Evolutionary conservation across 2,797 vertebrate genomes (phyloP), one percentile per base, ranked within the genome.

Genomic region (Manis javanica): DNA sequence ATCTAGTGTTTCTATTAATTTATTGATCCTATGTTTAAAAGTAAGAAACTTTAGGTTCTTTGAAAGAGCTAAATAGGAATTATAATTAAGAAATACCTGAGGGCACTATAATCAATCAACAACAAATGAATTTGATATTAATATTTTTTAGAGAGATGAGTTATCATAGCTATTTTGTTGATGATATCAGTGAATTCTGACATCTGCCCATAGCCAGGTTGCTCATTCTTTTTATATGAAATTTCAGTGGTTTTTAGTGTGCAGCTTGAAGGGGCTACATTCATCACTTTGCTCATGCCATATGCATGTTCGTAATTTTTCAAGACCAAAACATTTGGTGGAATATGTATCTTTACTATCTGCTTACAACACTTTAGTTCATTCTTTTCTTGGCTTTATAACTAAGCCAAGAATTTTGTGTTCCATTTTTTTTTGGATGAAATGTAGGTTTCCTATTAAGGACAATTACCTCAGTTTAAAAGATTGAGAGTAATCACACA

Each of bases 351-450:
- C 75, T 94, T 84, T 74, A 63, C 57, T 89, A 69, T 88, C 94
- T 94, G 49, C 78, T 81, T 81, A 68, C 0, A 63, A 61, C 9
- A 63, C 86, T 87, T 91, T 90, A 49, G 23, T 5, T 26, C 55
- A 79, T 69, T 55, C 31, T 64, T 91, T 77, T 94, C 49, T 37
- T 64, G 66, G 31, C 19, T 49, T 92, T 71, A 82, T 26, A 93
- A 78, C 18, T 92, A 96, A 96, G 55, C 69, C 61, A 91, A 94
- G 57, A 57, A 92, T 93, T 95, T 81, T 90, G 46, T 88, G 91
- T 93, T 71, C 61, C 66, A 95, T 84, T 86, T 96, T 96, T 86
- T 96, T 96, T 87, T 87, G 42, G 75, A 81, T 53, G 71, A 96
- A 95, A 71, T 46, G 23, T 46, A 90, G 63, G 93, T 95, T 93